These are phyloP conservation scores for Bedellia somnulentella DNA, from an alignment of 2,888 invertebrate species.

Conservation along the genomic window DNA sequence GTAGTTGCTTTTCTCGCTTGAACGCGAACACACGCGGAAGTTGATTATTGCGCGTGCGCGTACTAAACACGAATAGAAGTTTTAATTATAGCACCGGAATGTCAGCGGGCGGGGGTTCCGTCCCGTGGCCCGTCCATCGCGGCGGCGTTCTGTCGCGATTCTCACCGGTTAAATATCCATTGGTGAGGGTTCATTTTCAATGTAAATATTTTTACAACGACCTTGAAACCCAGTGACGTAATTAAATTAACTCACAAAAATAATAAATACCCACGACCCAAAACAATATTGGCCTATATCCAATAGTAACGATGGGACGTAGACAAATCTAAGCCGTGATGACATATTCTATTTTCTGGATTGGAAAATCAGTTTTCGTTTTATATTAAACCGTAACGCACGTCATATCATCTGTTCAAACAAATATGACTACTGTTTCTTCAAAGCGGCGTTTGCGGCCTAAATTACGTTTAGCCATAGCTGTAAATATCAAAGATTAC, in stretches of 20 bases:
- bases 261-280: slow-evolving; percentile 39
- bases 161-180: slow-evolving; percentile 16
- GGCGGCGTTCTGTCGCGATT: slow-evolving; percentile 59
- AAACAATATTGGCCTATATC: slow-evolving; percentile 52
- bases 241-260: slow-evolving; percentile 21
- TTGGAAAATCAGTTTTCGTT: slow-evolving; percentile 43
- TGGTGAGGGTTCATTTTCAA: slow-evolving; percentile 41
- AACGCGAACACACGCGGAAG: slow-evolving; percentile 58
- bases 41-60: slow-evolving; percentile 53
- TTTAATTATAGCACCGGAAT: slow-evolving; percentile 54
- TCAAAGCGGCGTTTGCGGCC: slow-evolving; percentile 43
- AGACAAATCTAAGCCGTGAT: slow-evolving; percentile 34
- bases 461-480: slow-evolving; percentile 46
- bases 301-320: slow-evolving; percentile 42
- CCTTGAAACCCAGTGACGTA: slow-evolving; percentile 35
- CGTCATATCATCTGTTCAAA: slow-evolving; percentile 21
- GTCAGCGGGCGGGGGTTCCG: slow-evolving; percentile 62
- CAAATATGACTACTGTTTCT: slow-evolving; percentile 30
- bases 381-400: no score
- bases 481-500: slow-evolving; percentile 32
- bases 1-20: slow-evolving; percentile 49
- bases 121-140: slow-evolving; percentile 75
- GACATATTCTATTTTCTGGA: slow-evolving; percentile 27
- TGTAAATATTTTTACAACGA: slow-evolving; percentile 22
- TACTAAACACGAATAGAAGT: slow-evolving; percentile 53